Conservation (phyloP, 2,797 vertebrate genomes). For the Molothrus aeneus region DNA sequence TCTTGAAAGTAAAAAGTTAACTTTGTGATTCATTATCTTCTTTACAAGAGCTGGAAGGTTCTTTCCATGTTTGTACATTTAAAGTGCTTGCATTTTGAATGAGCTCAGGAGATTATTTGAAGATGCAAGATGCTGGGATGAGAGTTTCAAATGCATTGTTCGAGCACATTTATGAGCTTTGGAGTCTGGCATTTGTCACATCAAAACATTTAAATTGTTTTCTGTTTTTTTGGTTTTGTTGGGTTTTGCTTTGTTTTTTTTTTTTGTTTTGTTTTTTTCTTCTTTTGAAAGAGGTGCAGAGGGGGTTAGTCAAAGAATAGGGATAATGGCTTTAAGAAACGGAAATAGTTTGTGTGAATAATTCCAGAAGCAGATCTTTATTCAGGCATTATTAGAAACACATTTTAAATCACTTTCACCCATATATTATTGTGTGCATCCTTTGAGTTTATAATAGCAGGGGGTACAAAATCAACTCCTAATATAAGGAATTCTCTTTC, state of each 20-base stretch:
- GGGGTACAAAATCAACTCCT: not conserved
- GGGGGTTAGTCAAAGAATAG: not conserved
- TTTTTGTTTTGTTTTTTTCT: no score
- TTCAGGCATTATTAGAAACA: conserved; percentile 5
- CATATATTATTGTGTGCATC: not conserved
- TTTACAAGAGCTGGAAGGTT: not conserved
- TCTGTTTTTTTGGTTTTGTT: not conserved
- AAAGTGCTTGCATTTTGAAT: conserved; percentile 2
- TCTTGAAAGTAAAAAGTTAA: conserved; percentile 35
- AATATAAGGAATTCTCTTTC: not conserved
- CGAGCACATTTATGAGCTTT: not conserved
- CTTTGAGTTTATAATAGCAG: not conserved
- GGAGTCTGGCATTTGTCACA: not conserved
- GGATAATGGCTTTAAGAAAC: conserved; percentile 31
- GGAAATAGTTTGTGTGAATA: not conserved
- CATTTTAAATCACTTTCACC: not conserved
- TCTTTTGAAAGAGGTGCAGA: not conserved
- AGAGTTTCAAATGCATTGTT: conserved; percentile 10
- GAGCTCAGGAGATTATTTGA: conserved; percentile 11
- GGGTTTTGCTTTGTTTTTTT: not conserved
- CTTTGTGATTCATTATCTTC: conserved; percentile 23
- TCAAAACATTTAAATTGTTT: conserved; percentile 3
- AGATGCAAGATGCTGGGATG: not conserved
- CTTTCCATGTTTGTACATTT: not conserved
- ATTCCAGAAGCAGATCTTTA: not conserved